Conservation (phyloP, 2,797 vertebrate genomes). For the Onychomys leucogaster region DNA sequence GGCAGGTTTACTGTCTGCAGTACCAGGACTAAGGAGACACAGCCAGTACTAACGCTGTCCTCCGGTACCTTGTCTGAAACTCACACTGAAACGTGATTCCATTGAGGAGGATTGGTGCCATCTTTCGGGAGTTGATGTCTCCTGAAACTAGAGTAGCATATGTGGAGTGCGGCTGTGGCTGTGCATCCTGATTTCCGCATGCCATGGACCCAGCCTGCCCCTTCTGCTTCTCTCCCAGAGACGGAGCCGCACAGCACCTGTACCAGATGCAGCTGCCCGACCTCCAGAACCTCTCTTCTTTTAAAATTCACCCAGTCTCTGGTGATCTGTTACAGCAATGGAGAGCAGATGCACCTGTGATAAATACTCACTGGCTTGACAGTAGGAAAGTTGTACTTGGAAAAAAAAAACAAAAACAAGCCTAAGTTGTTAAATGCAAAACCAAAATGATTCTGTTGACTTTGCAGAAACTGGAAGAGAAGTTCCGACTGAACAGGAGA, state of each 20-base stretch:
- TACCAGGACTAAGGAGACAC: not conserved
- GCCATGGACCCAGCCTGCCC: not conserved
- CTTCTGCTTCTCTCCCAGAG: not conserved
- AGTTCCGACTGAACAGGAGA: slow-evolving; percentile 96
- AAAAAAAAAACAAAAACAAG: not conserved
- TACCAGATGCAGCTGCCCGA: not conserved
- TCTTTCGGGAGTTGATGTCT: not conserved
- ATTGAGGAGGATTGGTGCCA: not conserved
- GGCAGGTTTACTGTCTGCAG: too few relatives aligned
- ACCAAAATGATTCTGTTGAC: not conserved
- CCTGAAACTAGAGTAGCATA: not conserved
- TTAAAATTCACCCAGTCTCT: too few relatives aligned
- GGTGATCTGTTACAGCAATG: not conserved
- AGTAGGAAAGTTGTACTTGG: not conserved
- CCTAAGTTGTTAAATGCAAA: not conserved
- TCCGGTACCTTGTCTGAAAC: not conserved
- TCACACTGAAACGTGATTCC: not conserved
- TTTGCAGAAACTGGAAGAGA: slow-evolving; percentile 97
- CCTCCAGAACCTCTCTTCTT: not conserved
- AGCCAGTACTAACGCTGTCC: not conserved
- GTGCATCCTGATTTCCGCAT: too few relatives aligned
- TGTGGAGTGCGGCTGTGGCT: too few relatives aligned
- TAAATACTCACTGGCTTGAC: not conserved
- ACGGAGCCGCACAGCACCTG: not conserved
- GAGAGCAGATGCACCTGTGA: not conserved